Conservation (phyloP, 2,113 vertebrate species). For the Conger conger region DNA sequence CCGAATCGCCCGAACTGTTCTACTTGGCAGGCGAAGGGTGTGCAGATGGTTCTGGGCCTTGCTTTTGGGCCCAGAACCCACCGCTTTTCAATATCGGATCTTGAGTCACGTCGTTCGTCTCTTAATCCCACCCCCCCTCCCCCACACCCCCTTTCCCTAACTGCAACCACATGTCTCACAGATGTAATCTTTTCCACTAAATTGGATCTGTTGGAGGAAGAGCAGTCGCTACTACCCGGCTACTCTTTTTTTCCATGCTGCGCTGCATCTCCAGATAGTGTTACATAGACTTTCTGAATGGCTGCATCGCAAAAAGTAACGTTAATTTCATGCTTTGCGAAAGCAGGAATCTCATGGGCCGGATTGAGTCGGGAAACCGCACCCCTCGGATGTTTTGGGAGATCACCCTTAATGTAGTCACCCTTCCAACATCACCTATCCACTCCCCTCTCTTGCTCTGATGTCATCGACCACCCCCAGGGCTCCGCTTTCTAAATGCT, state of each 20-base stretch:
- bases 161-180: conserved; percentile 39
- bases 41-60: neutral
- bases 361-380: neutral
- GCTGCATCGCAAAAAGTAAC: neutral
- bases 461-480: conserved; percentile 26
- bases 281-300: conserved; percentile 15
- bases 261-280: neutral
- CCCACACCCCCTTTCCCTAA: conserved; percentile 15
- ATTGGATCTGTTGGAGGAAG: conserved; percentile 22
- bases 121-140: neutral
- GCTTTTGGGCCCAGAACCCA: conserved; percentile 1
- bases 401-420: neutral
- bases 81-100: conserved; percentile 30
- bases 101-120: conserved; percentile 16
- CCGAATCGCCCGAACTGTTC: neutral
- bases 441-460: neutral
- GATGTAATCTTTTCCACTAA: conserved; percentile 44
- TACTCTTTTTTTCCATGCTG: conserved; percentile 15
- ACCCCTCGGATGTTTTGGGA: neutral
- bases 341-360: conserved; percentile 3
- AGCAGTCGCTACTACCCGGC: conserved; percentile 3
- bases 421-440: conserved; percentile 2
- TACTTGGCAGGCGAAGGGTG: neutral
- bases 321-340: conserved; percentile 35
- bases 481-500: neutral